Conservation (phyloP, 2,888 invertebrate species). For the Drosophila neotestacea region DNA sequence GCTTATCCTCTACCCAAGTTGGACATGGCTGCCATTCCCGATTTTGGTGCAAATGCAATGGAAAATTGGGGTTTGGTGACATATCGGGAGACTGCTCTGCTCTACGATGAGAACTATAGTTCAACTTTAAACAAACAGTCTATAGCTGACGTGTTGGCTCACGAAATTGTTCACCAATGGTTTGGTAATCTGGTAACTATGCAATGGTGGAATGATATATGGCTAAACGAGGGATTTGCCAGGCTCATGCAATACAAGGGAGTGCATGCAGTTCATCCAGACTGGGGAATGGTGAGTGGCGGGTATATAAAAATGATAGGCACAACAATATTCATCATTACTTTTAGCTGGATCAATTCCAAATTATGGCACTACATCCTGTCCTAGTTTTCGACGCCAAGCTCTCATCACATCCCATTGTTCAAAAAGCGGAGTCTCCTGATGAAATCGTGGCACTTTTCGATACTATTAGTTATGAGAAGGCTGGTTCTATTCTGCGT, state of each 20-base stretch:
- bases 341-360: slow-evolving; percentile 90
- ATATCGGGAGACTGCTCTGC: slow-evolving; percentile 93
- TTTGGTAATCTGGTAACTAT: slow-evolving; percentile 96
- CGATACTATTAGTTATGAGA: slow-evolving; percentile 94
- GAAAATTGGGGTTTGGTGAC: slow-evolving; percentile 98
- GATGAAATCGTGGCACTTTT: slow-evolving; percentile 96
- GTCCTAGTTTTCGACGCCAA: slow-evolving; percentile 91
- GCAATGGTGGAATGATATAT: slow-evolving; percentile 96
- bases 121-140: slow-evolving; percentile 91
- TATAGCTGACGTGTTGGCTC: slow-evolving; percentile 93
- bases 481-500: slow-evolving; percentile 94
- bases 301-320: background rate
- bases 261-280: slow-evolving; percentile 88
- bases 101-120: slow-evolving; percentile 90
- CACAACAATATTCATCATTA: background rate
- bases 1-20: slow-evolving; percentile 95
- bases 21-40: slow-evolving; percentile 84
- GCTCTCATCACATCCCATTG: slow-evolving; percentile 94
- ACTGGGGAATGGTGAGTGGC: slow-evolving; percentile 90
- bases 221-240: slow-evolving; percentile 97
- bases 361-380: slow-evolving; percentile 89
- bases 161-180: slow-evolving; percentile 98
- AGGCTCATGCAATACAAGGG: slow-evolving; percentile 94
- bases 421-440: slow-evolving; percentile 92
- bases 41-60: slow-evolving; percentile 90